phyloP scores from a whole-genome alignment of 2,888 invertebrate genomes.

The Pyrrhopygopsis socrates region DNA sequence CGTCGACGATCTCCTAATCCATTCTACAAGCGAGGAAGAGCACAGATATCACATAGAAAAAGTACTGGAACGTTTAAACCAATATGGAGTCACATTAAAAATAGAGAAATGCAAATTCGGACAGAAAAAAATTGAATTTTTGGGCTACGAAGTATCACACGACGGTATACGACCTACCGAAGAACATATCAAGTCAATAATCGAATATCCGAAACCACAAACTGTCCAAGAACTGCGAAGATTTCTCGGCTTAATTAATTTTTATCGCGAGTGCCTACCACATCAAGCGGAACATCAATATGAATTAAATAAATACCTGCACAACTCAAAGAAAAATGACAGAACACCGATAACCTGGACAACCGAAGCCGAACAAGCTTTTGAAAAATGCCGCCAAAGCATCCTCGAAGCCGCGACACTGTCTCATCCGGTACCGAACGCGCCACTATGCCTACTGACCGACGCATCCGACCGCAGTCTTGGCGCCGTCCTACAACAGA shows the following conservation, averaged over 20 bases:
- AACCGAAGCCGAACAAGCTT: constrained; percentile 48
- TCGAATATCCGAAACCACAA: constrained; percentile 7
- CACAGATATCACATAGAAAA: not conserved
- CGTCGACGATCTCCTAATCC: constrained; percentile 1
- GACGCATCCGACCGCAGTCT: too few species aligned
- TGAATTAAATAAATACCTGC: constrained; percentile 30
- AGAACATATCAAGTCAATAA: not conserved
- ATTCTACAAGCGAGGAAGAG: not conserved
- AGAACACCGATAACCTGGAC: constrained; percentile 75
- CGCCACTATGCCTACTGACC: too few species aligned
- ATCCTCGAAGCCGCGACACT: constrained; percentile 52
- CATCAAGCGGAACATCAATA: not conserved
- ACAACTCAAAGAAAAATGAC: constrained; percentile 70
- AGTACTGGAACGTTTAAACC: constrained; percentile 1
- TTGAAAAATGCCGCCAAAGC: constrained; percentile 68
- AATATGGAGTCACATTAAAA: not conserved
- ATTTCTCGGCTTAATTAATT: constrained; percentile 79
- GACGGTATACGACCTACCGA: not conserved
- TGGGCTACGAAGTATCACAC: not conserved
- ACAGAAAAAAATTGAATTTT: not conserved
- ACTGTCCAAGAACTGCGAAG: constrained; percentile 64
- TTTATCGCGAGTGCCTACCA: constrained; percentile 54
- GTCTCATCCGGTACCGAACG: too few species aligned
- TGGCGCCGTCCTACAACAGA: too few species aligned
- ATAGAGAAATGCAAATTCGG: not conserved